A percentile compares a stretch with the other conserved stretches of the same genome.
Conservation (phyloP, 1,140 invertebrate species). For the Monochamus saltuarius region DNA sequence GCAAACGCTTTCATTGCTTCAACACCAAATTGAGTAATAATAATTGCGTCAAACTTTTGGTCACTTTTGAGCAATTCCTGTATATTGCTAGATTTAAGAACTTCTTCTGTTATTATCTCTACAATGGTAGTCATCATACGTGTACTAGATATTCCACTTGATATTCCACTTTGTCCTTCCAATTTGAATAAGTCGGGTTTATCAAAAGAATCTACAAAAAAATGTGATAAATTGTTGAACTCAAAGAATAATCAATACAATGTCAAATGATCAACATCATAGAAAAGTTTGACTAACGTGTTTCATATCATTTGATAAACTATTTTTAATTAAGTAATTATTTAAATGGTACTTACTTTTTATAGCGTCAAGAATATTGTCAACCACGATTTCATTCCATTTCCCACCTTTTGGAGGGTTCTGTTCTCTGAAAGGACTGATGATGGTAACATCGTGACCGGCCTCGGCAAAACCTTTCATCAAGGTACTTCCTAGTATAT, state of each 20-base stretch:
- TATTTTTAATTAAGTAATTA: neutral
- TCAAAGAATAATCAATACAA: too few species aligned
- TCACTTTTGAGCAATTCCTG: slow-evolving; percentile 31
- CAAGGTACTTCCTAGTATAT: slow-evolving; percentile 56
- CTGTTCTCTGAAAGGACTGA: slow-evolving; percentile 56
- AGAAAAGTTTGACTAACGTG: too few species aligned
- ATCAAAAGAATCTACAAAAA: too few species aligned
- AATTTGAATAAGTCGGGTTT: too few species aligned
- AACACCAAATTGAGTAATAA: slow-evolving; percentile 67
- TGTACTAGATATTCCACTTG: too few species aligned
- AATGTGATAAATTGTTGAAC: neutral
- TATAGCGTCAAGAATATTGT: neutral
- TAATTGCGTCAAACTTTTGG: slow-evolving; percentile 63
- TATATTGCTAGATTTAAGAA: slow-evolving; percentile 10
- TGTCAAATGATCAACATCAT: neutral
- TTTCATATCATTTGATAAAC: too few species aligned
- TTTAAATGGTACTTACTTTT: neutral
- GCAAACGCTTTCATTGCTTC: slow-evolving; percentile 67
- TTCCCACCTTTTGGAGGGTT: slow-evolving; percentile 49
- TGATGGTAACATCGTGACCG: slow-evolving; percentile 60
- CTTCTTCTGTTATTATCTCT: too few species aligned
- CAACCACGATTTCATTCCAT: neutral
- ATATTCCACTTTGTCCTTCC: too few species aligned
- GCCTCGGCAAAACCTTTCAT: slow-evolving; percentile 57
- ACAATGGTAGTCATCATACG: too few species aligned